These are phyloP conservation scores for Dryadula phaetusa DNA, from an alignment of 2,888 invertebrate species.

Conservation along the genomic window DNA sequence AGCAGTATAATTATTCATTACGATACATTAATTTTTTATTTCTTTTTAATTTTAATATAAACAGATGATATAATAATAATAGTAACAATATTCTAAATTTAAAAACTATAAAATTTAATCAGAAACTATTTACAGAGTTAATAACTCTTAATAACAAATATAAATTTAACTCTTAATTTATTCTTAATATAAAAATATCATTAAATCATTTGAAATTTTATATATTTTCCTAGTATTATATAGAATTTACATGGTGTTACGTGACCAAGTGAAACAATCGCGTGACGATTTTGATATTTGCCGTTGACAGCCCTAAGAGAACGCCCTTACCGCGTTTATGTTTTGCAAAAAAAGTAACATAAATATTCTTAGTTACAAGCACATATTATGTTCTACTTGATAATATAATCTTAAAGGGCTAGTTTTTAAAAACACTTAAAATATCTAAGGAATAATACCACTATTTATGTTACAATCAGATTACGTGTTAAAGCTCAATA, in stretches of 20 bases:
- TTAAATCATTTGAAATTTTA: constrained; percentile 11
- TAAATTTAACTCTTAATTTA: neutral
- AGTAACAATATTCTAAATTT: neutral
- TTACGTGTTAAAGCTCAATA: constrained; percentile 20
- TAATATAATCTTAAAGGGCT: neutral
- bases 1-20: too few species aligned
- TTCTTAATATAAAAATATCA: neutral
- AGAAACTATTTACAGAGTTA: neutral
- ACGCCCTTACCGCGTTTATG: constrained; percentile 29
- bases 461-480: neutral
- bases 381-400: neutral
- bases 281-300: constrained; percentile 58
- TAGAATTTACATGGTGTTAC: constrained; percentile 47
- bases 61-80: neutral
- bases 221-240: constrained; percentile 32
- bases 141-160: neutral
- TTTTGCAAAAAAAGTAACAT: constrained; percentile 33
- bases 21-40: too few species aligned
- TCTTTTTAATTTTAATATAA: too few species aligned
- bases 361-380: neutral
- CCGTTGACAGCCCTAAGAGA: constrained; percentile 48
- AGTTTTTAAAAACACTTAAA: neutral
- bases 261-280: constrained; percentile 56
- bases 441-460: neutral
- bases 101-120: neutral